Base-by-base conservation (phyloP, 1,140 invertebrate species). In the Drosophila kikkawai region DNA sequence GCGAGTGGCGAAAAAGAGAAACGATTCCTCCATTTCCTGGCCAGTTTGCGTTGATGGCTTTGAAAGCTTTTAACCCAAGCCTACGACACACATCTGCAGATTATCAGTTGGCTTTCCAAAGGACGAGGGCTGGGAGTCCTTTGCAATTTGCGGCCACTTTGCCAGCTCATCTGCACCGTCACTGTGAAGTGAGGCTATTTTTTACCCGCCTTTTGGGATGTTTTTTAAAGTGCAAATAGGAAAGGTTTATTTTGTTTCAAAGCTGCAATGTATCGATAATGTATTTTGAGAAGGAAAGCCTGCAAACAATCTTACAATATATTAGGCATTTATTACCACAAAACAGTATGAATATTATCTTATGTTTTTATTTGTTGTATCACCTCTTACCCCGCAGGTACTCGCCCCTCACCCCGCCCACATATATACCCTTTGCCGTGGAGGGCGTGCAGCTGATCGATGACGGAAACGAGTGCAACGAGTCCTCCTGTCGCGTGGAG, bases 381-480 rank as follows among this genome's bases (percentile, higher is more conserved):
- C 19, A 22, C 29, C 32, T 36, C 11, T 4, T 7, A 8, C 34
- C 15, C 15, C 22, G 32, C 69, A 92, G 91, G 79, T 92, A 92
- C 67, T 88, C 91, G 26, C 91, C 91, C 57, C 71, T 92, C 55
- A 92, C 88, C 75, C 80, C 80, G 59, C 91, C 91, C 59, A 75
- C 79, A 53, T 88, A 85, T 58, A 77, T 91, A 26, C 80, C 79
- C 26, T 92, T 92, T 47, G 79, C 71, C 2, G 91, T 92, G 36
- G 69, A 94, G 22, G 96, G 95, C 56, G 95, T 95, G 11, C 96
- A 96, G 65, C 96, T 97, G 85, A 96, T 95, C 22, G 96, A 96
- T 91, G 96, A 95, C 84, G 95, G 94, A 91, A 94, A 94, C 94
- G 95, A 95, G 15, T 95, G 94, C 75, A 93, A 93, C 74, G 82